These are phyloP conservation scores for Champsocephalus esox DNA, from an alignment of 2,797 vertebrate species.

Conservation along the genomic window DNA sequence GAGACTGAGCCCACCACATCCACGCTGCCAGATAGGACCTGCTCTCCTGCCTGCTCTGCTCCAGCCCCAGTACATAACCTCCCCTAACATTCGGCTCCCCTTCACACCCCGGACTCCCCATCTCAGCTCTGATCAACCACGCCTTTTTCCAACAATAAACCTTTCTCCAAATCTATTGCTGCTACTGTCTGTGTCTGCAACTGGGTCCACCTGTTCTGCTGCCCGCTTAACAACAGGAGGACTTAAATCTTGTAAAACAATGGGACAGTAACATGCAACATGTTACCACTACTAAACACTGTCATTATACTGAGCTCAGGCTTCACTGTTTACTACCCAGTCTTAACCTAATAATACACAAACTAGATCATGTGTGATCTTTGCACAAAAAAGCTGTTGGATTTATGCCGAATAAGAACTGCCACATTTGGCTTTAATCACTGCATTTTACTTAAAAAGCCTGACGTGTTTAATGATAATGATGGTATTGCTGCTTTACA, in stretches of 20 bases:
- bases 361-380: not conserved
- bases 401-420: not conserved
- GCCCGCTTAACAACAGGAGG: not conserved
- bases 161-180: no score
- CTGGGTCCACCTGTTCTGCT: not conserved
- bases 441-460: not conserved
- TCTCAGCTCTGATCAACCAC: no score
- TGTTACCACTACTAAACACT: not conserved
- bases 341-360: not conserved
- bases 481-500: constrained; percentile 13
- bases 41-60: no score
- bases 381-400: not conserved
- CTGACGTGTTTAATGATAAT: not conserved
- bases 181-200: no score
- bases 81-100: no score
- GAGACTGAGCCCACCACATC: no score
- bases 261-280: not conserved
- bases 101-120: no score
- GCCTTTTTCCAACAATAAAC: no score
- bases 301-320: not conserved
- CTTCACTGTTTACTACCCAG: not conserved
- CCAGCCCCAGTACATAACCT: no score
- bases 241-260: not conserved
- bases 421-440: not conserved
- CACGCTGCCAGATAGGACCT: no score